These are phyloP conservation scores for Turritopsis dohrnii DNA, from an alignment of 30 jellyfish, hydroid and myxozoan genomes.

Conservation along the genomic window DNA sequence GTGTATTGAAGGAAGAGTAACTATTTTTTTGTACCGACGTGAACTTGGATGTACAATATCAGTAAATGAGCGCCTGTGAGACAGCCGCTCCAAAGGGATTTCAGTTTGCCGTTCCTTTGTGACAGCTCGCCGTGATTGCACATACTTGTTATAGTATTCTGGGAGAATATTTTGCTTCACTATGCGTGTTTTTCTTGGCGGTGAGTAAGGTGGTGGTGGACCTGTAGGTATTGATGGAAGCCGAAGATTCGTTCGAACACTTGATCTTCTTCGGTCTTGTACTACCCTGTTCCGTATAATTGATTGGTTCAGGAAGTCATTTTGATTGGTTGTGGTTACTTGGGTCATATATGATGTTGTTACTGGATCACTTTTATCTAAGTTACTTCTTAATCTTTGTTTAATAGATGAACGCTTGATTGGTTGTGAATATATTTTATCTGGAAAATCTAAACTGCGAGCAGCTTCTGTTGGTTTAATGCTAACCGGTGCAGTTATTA, in stretches of 20 bases:
- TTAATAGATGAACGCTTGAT: background rate
- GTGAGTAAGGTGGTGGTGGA: slow-evolving; percentile 52
- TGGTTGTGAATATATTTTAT: background rate
- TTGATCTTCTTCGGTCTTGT: background rate
- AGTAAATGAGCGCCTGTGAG: background rate
- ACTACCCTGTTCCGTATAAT: background rate
- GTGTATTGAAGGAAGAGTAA: slow-evolving; percentile 1
- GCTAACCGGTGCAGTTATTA: background rate
- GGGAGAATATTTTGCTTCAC: slow-evolving; percentile 24
- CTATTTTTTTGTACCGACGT: background rate
- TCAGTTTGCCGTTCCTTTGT: background rate
- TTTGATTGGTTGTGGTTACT: background rate
- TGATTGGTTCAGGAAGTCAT: background rate
- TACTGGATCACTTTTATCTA: slow-evolving; percentile 8
- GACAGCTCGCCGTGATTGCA: background rate
- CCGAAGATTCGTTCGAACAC: slow-evolving; percentile 10
- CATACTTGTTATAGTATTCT: slow-evolving; percentile 22
- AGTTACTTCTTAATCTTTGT: background rate
- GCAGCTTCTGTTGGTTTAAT: background rate
- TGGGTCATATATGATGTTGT: slow-evolving; percentile 18
- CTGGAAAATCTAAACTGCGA: background rate
- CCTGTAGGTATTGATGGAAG: slow-evolving; percentile 44
- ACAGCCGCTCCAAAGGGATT: background rate
- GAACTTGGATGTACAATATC: background rate
- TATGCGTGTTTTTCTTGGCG: slow-evolving; percentile 27